Evolutionary conservation across 1,140 invertebrate genomes (phyloP), one percentile per base, ranked within the genome.

Genomic region (Callitettix versicolor): DNA sequence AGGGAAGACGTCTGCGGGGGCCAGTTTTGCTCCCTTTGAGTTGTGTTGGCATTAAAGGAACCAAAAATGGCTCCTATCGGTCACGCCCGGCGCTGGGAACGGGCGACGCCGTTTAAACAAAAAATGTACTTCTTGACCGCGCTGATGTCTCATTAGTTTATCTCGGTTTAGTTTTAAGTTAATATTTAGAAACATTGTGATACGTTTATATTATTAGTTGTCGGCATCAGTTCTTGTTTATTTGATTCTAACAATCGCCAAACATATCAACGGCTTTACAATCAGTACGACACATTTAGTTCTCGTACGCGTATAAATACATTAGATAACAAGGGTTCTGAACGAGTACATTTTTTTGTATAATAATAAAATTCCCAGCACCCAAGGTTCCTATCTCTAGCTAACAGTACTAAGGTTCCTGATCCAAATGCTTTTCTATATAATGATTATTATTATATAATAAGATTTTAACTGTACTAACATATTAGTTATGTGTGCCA

Each of bases 331-430:
- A 15, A 51, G 48, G 30, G 48, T 51, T 51, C 33, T 36, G 36
- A 30, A 36, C 34, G 47, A 55, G 54, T 53, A 54, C 46, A 53
- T 58, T 54, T 54, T 56, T 58, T 58, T 36, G 18, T 41, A 48
- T 55, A 20, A 40, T n/a, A 48, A 41, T 21, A 47, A 41, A 30
- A 30, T 38, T 68, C 67, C 68, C 68, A 68, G 67, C 63, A 65
- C 63, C 65, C 63, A 70, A 68, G 68, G 68, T 69, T 70, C 68
- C 68, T 69, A 69, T 68, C 64, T 62, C 63, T 68, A 70, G 68
- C 65, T 70, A 68, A 69, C 67, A 64, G 55, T 63, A 67, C 64
- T 68, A 69, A 68, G 67, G 68, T 70, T 70, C 68, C 68, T 70
- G 67, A 69, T 68, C 60, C 63, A 63, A 60, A 63, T 61, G 60